Evolutionary conservation across 2,113 vertebrate genomes (phyloP).

Genomic region (Pan paniscus): DNA sequence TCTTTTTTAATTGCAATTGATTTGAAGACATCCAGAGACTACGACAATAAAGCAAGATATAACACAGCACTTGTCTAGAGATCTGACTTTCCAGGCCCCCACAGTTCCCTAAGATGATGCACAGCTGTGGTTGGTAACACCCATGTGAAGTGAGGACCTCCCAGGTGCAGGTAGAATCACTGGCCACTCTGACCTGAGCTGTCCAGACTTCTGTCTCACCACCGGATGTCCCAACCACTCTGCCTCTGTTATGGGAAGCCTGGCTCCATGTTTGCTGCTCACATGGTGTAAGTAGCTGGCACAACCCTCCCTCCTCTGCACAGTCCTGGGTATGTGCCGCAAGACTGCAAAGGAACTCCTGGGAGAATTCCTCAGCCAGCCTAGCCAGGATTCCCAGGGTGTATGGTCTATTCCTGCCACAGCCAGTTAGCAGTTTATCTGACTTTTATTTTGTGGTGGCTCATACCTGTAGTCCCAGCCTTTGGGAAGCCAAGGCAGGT

Average conservation of each 20-base stretch:
- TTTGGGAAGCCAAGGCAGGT: too few species aligned
- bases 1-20: neutral
- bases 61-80: neutral
- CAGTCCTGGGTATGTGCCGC: neutral
- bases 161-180: fast-evolving
- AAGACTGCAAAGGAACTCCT: neutral
- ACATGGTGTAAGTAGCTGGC: too few species aligned
- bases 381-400: neutral
- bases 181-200: neutral
- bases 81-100: neutral
- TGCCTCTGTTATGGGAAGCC: neutral
- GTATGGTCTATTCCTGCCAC: neutral
- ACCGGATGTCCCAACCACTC: fast-evolving
- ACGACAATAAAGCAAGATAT: neutral
- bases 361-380: neutral
- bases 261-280: neutral
- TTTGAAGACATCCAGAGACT: slow-evolving; percentile 8
- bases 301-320: fast-evolving
- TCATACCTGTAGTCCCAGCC: too few species aligned
- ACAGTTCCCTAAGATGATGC: fast-evolving
- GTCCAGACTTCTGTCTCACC: neutral
- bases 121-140: neutral
- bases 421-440: neutral
- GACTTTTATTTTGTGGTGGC: neutral
- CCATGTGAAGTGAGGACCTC: too few species aligned